Evolutionary conservation across 2,797 vertebrate species (phyloP).

Genomic region (Enteromius paludinosus): DNA sequence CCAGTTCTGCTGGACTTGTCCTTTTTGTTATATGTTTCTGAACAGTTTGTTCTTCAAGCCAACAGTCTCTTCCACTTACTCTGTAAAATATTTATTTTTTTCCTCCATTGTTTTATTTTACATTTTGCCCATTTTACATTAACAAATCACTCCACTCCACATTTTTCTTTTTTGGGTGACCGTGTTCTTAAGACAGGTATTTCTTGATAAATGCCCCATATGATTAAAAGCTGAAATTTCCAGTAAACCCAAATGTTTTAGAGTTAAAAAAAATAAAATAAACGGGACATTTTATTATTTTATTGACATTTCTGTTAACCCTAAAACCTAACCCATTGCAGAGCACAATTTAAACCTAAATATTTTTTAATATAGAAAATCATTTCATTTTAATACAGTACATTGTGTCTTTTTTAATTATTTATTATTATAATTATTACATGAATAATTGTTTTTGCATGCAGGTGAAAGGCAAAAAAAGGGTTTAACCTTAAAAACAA

Average conservation of each 20-base stretch:
- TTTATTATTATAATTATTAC: not conserved
- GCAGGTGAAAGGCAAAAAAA: too few species aligned
- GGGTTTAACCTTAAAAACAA: too few species aligned
- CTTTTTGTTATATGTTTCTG: not conserved
- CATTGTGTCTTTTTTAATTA: not conserved
- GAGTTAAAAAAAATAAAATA: not conserved
- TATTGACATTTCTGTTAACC: not conserved
- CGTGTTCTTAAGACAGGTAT: not conserved
- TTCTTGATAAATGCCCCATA: not conserved
- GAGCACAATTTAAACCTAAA: not conserved
- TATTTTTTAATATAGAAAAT: not conserved
- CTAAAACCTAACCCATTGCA: too few species aligned
- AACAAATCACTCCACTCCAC: not conserved
- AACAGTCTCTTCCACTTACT: not conserved
- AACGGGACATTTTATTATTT: not conserved
- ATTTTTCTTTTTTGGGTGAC: not conserved
- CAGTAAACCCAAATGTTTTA: not conserved
- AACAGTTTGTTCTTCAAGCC: not conserved
- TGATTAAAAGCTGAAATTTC: not conserved
- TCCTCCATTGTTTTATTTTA: not conserved
- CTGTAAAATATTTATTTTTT: not conserved
- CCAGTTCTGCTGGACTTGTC: not conserved
- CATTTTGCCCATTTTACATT: too few species aligned
- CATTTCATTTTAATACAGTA: not conserved
- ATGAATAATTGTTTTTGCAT: too few species aligned